Evolutionary conservation across 2,797 vertebrate genomes (phyloP), one percentile per base, ranked within the genome.

Genomic region (Heliangelus exortis): DNA sequence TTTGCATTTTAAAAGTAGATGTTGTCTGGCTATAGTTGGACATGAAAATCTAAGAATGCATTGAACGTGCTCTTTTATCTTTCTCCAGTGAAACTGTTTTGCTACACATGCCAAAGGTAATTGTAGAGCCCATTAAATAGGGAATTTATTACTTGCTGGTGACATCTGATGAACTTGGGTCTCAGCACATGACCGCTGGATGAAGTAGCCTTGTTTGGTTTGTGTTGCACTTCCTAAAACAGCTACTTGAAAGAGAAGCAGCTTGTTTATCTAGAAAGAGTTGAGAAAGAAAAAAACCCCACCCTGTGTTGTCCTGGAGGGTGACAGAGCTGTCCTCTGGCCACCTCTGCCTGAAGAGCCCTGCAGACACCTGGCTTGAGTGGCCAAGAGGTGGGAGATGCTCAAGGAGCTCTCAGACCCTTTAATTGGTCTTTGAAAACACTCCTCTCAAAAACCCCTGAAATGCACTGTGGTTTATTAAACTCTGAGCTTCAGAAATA

Each of bases 311-410:
- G 33, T 39, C 31, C 16, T 15, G 53, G 53, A 41, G 55, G 55
- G 6, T 23, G 21, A 28, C 67, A 14, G 33, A 1, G 2, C 68
- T 47, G 21, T 62, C 50, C 18, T 31, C 23, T 4, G 14, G 66
- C 53, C 26, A 0, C 5, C 58, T 83, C 53, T 43, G 43, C 63
- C 6, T 10, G 34, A 54, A 28, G 28, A 31, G 18, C 55, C 33
- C 74, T n/a, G 34, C 59, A 16, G 7, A 33, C 0, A 0, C 7
- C 8, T 20, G 2, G 20, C 15, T 14, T 19, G 4, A 7, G n/a
- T 5, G 4, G n/a, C 39, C 29, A 9, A 59, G 33, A 3, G 5
- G 21, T 25, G 47, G 29, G 59, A 59, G 55, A 16, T 43, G 36
- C 51, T 66, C 20, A 18, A 22, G 34, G 51, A 47, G 45, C 29